These are phyloP conservation scores for Aphelinus atriplicis DNA, from an alignment of 1,140 invertebrate species.

Conservation along the genomic window DNA sequence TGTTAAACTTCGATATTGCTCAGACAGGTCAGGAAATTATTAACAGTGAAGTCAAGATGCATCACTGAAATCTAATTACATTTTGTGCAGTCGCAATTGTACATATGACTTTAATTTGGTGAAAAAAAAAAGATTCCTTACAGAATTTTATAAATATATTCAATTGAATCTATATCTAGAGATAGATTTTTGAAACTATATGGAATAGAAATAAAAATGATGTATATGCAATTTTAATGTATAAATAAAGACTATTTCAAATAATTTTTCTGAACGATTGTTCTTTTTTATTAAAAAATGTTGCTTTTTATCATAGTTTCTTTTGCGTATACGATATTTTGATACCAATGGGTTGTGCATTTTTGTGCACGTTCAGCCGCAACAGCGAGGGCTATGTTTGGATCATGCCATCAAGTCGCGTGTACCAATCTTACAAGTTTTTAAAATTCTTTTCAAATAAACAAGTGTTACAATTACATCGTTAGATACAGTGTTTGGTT, in stretches of 20 bases:
- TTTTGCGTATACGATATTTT: conserved; percentile 27
- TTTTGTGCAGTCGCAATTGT: too few relatives aligned
- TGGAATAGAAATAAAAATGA: conserved; percentile 18
- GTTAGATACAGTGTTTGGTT: conserved; percentile 19
- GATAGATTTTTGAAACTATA: not conserved
- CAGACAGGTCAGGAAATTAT: too few relatives aligned
- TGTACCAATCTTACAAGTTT: conserved; percentile 17
- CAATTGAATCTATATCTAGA: not conserved
- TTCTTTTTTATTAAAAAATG: conserved; percentile 39
- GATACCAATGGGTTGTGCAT: conserved; percentile 22
- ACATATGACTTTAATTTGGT: too few relatives aligned
- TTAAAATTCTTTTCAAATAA: conserved; percentile 24
- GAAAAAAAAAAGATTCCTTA: not conserved
- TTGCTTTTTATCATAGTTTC: conserved; percentile 30
- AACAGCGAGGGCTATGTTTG: conserved; percentile 22
- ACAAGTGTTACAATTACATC: conserved; percentile 3
- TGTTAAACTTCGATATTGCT: too few relatives aligned
- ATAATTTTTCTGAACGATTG: conserved; percentile 20
- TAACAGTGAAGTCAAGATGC: too few relatives aligned
- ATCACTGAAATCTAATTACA: too few relatives aligned
- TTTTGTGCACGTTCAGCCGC: conserved; percentile 12
- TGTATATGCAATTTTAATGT: conserved; percentile 19
- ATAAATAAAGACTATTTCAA: conserved; percentile 23
- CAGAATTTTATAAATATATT: not conserved
- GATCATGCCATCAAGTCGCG: not conserved